A percentile compares a stretch with the other conserved stretches of the same genome.
phyloP scores from a whole-genome alignment of 2,797 vertebrate genomes.

The Myotis pilosus region DNA sequence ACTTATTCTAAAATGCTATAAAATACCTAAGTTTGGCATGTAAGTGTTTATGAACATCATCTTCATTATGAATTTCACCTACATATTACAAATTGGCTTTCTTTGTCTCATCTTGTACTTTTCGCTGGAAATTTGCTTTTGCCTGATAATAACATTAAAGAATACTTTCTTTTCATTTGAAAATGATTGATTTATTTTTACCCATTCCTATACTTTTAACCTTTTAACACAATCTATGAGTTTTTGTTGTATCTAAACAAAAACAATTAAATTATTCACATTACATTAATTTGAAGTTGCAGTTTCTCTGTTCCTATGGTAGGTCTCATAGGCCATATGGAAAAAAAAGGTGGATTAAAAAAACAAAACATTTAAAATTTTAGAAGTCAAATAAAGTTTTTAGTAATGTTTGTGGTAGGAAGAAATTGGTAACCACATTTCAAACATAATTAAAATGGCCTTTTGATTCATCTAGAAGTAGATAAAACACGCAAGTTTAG shows the following conservation, averaged over 20 bases:
- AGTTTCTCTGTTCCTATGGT: neutral
- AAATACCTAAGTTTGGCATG: slow-evolving; percentile 6
- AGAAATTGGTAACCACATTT: slow-evolving; percentile 26
- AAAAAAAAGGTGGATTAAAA: neutral
- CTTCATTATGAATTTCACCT: neutral
- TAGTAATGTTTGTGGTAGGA: neutral
- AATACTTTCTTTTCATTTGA: neutral
- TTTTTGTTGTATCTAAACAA: neutral
- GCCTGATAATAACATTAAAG: neutral
- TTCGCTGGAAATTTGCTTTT: neutral
- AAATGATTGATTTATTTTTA: slow-evolving; percentile 24
- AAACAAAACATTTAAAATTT: slow-evolving; percentile 16
- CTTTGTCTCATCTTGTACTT: neutral
- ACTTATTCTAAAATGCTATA: neutral
- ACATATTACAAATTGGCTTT: neutral
- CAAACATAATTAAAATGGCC: neutral
- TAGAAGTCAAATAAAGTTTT: neutral
- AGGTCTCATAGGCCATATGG: neutral
- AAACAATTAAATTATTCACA: neutral
- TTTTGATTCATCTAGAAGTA: slow-evolving; percentile 19
- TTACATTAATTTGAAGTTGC: neutral
- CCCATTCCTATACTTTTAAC: neutral
- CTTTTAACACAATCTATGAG: neutral
- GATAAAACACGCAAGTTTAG: neutral
- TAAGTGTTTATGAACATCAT: neutral